phyloP scores from a whole-genome alignment of 1,140 invertebrate genomes.

The Samia ricini region DNA sequence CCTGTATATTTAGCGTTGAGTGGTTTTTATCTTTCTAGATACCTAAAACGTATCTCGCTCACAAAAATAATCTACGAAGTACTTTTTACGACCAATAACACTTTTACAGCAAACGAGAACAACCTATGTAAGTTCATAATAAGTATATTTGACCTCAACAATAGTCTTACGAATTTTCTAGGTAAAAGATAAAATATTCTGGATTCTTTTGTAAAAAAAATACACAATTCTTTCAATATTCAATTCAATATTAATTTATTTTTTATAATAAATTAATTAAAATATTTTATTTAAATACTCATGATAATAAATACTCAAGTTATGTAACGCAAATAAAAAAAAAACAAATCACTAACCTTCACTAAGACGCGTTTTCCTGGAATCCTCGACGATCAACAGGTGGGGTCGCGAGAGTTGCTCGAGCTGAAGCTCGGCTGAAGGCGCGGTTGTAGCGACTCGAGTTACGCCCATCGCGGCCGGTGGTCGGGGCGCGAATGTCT shows the following conservation, averaged over 20 bases:
- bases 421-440: conserved; percentile 56
- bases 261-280: background rate
- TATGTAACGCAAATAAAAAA: no score
- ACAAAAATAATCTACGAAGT: conserved; percentile 10
- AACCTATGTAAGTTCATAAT: conserved; percentile 1
- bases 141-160: conserved; percentile 3
- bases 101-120: conserved; percentile 12
- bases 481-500: conserved; percentile 63
- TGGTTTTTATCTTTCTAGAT: background rate
- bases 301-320: no score
- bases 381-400: conserved; percentile 73
- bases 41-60: background rate
- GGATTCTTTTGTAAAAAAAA: no score
- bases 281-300: no score
- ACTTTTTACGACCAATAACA: conserved; percentile 12
- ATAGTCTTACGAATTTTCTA: background rate
- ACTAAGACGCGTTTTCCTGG: conserved; percentile 50
- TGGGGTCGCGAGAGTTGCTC: conserved; percentile 54
- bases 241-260: background rate
- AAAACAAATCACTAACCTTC: conserved; percentile 54
- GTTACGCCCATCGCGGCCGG: conserved; percentile 64
- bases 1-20: background rate
- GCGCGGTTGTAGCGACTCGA: conserved; percentile 50
- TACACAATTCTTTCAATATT: no score
- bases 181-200: background rate